phyloP scores from a whole-genome alignment of 2,113 vertebrate genomes.

The Elephantulus edwardii region DNA sequence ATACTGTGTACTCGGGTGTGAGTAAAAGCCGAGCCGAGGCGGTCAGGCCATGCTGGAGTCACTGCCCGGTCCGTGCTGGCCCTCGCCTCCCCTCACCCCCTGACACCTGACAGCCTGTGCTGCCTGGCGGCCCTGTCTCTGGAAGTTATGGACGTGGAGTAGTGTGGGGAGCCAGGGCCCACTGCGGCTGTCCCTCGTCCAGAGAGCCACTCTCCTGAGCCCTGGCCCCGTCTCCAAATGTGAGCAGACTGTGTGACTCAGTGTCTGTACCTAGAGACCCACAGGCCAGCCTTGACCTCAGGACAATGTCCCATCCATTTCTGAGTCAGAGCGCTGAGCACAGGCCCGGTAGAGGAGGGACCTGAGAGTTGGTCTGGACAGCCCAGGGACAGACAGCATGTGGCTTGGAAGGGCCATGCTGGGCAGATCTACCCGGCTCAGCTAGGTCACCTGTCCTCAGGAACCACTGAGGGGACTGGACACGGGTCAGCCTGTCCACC shows the following conservation, averaged over 20 bases:
- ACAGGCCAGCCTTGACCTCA: not conserved
- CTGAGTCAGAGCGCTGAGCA: no score
- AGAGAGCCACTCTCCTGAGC: no score
- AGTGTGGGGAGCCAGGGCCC: not conserved
- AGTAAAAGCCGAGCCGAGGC: not conserved
- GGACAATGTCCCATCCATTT: accelerated
- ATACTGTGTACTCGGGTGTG: not conserved
- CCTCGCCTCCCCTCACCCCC: not conserved
- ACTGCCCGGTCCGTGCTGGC: not conserved
- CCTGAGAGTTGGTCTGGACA: no score
- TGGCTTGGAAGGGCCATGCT: not conserved
- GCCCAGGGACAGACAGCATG: no score
- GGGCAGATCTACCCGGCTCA: not conserved
- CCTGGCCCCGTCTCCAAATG: not conserved
- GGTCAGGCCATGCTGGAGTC: accelerated
- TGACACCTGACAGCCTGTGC: not conserved
- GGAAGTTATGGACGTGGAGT: not conserved
- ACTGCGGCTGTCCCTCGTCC: no score
- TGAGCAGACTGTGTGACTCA: not conserved
- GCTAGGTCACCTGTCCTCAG: not conserved
- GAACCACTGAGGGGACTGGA: not conserved
- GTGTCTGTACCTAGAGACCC: no score
- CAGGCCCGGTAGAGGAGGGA: no score
- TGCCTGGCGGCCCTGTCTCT: accelerated
- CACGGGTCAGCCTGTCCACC: not conserved